phyloP scores from a whole-genome alignment of 2,113 vertebrate species.

The Bolborhynchus lineola region DNA sequence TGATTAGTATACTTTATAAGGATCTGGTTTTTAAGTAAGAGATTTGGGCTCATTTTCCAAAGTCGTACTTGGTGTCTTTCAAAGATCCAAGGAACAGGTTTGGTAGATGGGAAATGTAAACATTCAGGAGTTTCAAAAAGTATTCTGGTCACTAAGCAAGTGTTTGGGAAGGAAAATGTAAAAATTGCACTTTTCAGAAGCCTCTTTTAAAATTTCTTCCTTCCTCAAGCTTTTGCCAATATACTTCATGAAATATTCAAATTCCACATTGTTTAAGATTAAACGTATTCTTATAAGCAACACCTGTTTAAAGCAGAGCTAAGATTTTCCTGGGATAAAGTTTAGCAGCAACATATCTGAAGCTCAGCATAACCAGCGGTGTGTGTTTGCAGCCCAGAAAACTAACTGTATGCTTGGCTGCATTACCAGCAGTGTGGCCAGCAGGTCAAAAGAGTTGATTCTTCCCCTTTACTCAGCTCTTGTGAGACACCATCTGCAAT shows the following conservation, averaged over 20 bases:
- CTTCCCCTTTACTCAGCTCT: not conserved
- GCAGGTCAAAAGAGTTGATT: not conserved
- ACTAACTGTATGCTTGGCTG: not conserved
- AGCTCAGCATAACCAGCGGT: not conserved
- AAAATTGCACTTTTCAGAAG: not conserved
- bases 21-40: not conserved
- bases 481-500: not conserved
- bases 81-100: not conserved
- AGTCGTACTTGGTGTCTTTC: not conserved
- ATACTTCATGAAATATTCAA: not conserved
- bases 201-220: not conserved
- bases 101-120: not conserved
- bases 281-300: not conserved
- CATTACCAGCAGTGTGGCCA: not conserved
- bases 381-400: not conserved
- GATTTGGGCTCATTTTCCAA: not conserved
- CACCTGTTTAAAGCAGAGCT: not conserved
- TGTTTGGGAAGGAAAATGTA: not conserved
- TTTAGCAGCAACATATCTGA: fast-evolving
- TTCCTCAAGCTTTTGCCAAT: not conserved
- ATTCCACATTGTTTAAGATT: not conserved
- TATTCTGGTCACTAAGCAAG: not conserved
- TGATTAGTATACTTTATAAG: not conserved
- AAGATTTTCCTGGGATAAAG: not conserved
- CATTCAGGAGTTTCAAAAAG: not conserved